Conservation (phyloP, 2,888 invertebrate species). For the Chrysolina americana region DNA sequence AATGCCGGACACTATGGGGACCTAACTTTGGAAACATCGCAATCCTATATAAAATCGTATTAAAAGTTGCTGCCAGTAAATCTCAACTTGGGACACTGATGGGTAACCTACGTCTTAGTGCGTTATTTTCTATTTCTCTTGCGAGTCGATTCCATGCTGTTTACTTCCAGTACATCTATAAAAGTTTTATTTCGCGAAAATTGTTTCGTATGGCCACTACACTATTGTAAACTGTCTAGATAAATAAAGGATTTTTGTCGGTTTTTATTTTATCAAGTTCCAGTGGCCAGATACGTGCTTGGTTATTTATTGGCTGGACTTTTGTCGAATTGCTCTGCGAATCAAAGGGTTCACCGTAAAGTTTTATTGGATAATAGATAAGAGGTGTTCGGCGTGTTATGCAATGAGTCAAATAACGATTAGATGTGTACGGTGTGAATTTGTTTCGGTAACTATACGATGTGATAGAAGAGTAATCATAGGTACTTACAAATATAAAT, state of each 20-base stretch:
- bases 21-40: constrained; percentile 53
- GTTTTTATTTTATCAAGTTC: constrained; percentile 40
- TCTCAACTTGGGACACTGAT: constrained; percentile 57
- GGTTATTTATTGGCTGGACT: constrained; percentile 40
- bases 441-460: too few species aligned
- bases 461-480: too few species aligned
- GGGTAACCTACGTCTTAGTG: constrained; percentile 20
- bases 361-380: neutral
- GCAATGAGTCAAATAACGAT: neutral
- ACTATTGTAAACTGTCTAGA: constrained; percentile 48
- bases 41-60: constrained; percentile 59
- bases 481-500: too few species aligned
- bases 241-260: constrained; percentile 49
- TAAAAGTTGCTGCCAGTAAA: constrained; percentile 59
- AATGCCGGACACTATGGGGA: constrained; percentile 48
- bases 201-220: constrained; percentile 47
- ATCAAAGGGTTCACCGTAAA: constrained; percentile 1
- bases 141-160: constrained; percentile 43
- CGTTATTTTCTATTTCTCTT: constrained; percentile 22
- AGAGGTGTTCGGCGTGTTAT: neutral
- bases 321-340: neutral
- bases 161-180: constrained; percentile 49
- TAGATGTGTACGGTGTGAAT: neutral
- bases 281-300: constrained; percentile 41
- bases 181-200: constrained; percentile 52